Evolutionary conservation across 64 coral and sea anemone species (phyloP).

Genomic region (Montipora efflorescens): DNA sequence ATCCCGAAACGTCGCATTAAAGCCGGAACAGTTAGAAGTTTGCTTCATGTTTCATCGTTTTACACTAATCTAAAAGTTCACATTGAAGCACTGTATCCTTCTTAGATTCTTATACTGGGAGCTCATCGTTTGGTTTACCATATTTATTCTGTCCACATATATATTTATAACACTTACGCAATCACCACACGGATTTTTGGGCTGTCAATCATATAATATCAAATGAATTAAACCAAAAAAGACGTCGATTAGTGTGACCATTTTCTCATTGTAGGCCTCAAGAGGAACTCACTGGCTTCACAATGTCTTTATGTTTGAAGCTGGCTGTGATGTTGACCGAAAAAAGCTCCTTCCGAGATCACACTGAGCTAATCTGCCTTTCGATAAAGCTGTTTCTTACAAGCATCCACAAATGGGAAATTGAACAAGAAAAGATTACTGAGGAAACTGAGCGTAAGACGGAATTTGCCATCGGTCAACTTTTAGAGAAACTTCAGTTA

Average conservation of each 20-base stretch:
- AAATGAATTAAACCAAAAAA: too few relatives aligned
- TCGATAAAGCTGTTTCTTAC: slow-evolving; percentile 10
- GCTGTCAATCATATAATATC: too few relatives aligned
- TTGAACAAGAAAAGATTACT: not conserved
- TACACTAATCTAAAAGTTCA: too few relatives aligned
- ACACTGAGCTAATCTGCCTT: not conserved
- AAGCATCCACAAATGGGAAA: not conserved
- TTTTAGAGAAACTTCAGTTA: not conserved
- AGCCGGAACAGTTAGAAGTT: too few relatives aligned
- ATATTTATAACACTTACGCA: too few relatives aligned
- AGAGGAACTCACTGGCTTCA: not conserved
- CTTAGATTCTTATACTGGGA: too few relatives aligned
- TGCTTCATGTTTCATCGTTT: too few relatives aligned
- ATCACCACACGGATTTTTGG: too few relatives aligned
- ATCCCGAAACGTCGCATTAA: too few relatives aligned
- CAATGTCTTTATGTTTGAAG: slow-evolving; percentile 3
- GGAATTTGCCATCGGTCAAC: not conserved
- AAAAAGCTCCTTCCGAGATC: not conserved
- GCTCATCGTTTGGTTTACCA: too few relatives aligned
- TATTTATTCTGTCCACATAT: too few relatives aligned
- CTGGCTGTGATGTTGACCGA: not conserved
- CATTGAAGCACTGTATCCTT: too few relatives aligned
- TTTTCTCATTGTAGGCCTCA: not conserved
- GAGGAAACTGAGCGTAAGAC: not conserved
- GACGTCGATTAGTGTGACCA: not conserved